phyloP scores from a whole-genome alignment of 92 coral and sea anemone genomes.

The Phenganax marumi region DNA sequence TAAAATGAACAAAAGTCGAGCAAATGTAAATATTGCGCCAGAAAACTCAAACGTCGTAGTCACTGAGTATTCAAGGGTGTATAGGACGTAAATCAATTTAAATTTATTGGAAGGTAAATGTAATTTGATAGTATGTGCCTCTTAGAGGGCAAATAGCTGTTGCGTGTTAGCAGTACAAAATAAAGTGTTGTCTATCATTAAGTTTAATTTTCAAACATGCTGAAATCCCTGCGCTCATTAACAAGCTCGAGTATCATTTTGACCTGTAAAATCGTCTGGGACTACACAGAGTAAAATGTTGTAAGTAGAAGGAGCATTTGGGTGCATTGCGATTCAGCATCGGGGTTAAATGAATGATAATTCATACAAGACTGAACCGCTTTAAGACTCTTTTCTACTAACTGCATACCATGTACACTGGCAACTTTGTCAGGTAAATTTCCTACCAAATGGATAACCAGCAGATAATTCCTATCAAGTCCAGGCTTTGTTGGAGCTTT shows the following conservation, averaged over 20 bases:
- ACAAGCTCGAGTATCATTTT: too few relatives aligned
- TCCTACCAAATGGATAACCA: neutral
- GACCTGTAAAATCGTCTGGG: too few relatives aligned
- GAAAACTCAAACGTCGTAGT: too few relatives aligned
- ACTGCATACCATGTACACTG: too few relatives aligned
- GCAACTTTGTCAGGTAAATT: neutral
- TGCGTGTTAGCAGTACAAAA: too few relatives aligned
- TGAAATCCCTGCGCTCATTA: neutral
- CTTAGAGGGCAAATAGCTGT: neutral
- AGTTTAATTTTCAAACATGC: constrained; percentile 1
- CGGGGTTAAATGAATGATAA: too few relatives aligned
- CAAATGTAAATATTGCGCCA: neutral
- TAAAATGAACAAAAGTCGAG: constrained; percentile 17
- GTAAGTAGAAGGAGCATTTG: too few relatives aligned
- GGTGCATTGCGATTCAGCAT: too few relatives aligned
- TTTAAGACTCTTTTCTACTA: too few relatives aligned
- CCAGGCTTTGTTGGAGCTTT: neutral
- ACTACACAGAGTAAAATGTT: too few relatives aligned
- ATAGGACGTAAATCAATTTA: neutral
- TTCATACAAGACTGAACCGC: too few relatives aligned
- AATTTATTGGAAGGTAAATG: neutral
- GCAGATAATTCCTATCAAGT: constrained; percentile 10
- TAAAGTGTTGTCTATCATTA: too few relatives aligned
- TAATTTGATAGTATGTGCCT: neutral
- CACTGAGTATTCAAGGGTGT: neutral